Evolutionary conservation across 1,140 invertebrate species (phyloP).

Genomic region (Calliopsis andreniformis): DNA sequence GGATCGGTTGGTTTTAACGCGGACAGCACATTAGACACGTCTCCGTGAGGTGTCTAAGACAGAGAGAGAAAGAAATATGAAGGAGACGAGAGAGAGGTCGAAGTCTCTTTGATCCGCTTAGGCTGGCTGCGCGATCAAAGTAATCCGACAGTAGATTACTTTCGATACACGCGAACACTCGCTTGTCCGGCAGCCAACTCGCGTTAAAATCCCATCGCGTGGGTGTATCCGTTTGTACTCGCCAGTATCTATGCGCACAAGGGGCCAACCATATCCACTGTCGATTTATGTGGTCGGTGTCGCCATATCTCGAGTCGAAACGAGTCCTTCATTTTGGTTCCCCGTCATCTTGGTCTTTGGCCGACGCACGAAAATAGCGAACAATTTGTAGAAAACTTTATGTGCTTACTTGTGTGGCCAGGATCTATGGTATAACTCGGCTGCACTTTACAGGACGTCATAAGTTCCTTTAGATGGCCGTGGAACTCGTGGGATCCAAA

Average conservation of each 20-base stretch:
- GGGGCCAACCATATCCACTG: constrained; percentile 52
- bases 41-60: constrained; percentile 43
- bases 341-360: neutral
- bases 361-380: constrained; percentile 63
- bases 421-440: constrained; percentile 7
- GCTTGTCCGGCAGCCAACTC: constrained; percentile 42
- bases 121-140: constrained; percentile 60
- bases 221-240: constrained; percentile 32
- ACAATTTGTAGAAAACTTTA: constrained; percentile 55
- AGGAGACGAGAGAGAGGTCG: too few species aligned
- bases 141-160: constrained; percentile 71
- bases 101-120: constrained; percentile 68
- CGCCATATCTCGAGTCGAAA: constrained; percentile 65
- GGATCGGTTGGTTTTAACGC: constrained; percentile 60
- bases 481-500: constrained; percentile 28
- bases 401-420: constrained; percentile 11
- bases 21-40: constrained; percentile 61
- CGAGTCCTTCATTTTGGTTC: constrained; percentile 54
- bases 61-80: neutral
- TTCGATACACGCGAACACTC: constrained; percentile 54
- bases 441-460: constrained; percentile 18
- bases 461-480: constrained; percentile 18
- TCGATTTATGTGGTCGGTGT: constrained; percentile 63
- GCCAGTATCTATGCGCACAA: constrained; percentile 26
- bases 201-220: constrained; percentile 39